Evolutionary conservation across 2,888 invertebrate genomes (phyloP).

Genomic region (Plagodis pulveraria): DNA sequence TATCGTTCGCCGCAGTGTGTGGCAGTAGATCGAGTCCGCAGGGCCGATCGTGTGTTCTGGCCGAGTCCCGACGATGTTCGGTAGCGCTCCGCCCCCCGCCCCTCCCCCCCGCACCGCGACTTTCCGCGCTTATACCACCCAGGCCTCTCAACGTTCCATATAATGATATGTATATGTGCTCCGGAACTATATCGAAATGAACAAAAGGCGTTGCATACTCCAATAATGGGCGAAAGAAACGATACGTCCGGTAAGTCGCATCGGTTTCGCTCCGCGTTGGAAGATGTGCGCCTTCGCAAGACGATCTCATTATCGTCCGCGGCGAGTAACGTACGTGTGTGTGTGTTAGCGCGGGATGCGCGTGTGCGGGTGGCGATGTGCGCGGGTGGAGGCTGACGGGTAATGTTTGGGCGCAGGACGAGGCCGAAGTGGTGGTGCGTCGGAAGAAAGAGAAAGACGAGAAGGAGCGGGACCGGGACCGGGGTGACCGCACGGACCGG

Average conservation of each 20-base stretch:
- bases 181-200: neutral
- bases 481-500: conserved; percentile 57
- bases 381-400: conserved; percentile 24
- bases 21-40: neutral
- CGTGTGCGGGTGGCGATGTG: conserved; percentile 9
- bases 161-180: neutral
- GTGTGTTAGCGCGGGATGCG: neutral
- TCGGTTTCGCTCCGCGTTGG: neutral
- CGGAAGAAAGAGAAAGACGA: conserved; percentile 76
- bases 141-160: neutral
- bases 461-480: conserved; percentile 50
- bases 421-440: conserved; percentile 86
- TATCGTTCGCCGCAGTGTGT: neutral
- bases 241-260: conserved; percentile 28
- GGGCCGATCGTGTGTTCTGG: neutral
- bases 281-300: neutral
- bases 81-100: conserved; percentile 6
- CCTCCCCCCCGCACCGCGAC: conserved; percentile 23
- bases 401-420: conserved; percentile 85
- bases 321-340: no score
- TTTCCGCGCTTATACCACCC: neutral
- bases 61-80: neutral
- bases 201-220: neutral
- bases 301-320: neutral
- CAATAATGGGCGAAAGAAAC: conserved; percentile 5